These are phyloP conservation scores for Galeruca laticollis DNA, from an alignment of 2,888 invertebrate genomes.

Conservation along the genomic window DNA sequence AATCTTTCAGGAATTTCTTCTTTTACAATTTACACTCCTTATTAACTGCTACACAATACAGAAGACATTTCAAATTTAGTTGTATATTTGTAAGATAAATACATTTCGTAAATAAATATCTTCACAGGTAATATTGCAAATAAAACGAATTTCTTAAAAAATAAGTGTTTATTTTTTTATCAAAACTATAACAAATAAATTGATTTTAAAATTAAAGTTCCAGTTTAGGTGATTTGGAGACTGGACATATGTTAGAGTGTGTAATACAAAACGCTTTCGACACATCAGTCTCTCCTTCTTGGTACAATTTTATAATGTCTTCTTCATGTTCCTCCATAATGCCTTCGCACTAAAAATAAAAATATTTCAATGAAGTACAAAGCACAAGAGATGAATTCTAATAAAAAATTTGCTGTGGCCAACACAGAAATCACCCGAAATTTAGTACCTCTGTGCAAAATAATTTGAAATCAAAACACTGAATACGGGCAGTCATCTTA, in stretches of 20 bases:
- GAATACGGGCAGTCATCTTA: too few species aligned
- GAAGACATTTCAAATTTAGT: too few species aligned
- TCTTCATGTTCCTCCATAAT: conserved; percentile 81
- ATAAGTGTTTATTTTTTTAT: neutral
- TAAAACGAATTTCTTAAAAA: neutral
- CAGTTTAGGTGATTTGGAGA: conserved; percentile 58
- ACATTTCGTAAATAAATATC: too few species aligned
- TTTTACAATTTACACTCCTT: too few species aligned
- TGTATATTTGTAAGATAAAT: too few species aligned
- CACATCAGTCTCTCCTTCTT: conserved; percentile 66
- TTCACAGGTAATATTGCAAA: too few species aligned
- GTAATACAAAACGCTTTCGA: conserved; percentile 69
- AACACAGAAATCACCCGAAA: too few species aligned
- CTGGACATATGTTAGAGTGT: conserved; percentile 53
- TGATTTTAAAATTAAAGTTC: conserved; percentile 50
- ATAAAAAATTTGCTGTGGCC: too few species aligned
- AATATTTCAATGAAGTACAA: conserved; percentile 8
- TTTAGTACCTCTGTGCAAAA: too few species aligned
- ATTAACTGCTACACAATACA: too few species aligned
- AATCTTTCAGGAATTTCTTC: too few species aligned
- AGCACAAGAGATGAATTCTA: neutral
- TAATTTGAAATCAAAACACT: too few species aligned
- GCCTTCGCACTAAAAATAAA: conserved; percentile 75
- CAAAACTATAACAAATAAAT: neutral
- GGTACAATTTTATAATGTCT: conserved; percentile 73